Conservation (phyloP, 2,888 invertebrate genomes). For the Drosophila neutralis region DNA sequence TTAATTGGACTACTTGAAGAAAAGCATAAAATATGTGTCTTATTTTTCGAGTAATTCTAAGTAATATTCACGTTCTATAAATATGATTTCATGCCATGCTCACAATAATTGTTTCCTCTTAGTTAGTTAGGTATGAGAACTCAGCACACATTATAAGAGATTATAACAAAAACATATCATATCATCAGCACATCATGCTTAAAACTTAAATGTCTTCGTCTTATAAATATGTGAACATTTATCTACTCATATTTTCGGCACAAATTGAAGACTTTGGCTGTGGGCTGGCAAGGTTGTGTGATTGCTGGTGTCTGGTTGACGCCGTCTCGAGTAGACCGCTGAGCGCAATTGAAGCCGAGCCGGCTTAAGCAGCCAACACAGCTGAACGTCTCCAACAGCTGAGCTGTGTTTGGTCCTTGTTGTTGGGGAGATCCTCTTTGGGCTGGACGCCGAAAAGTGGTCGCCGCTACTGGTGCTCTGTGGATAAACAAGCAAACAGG, state of each 20-base stretch:
- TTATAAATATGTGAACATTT: not conserved
- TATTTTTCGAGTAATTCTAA: not conserved
- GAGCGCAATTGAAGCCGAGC: constrained; percentile 28
- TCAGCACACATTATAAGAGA: not conserved
- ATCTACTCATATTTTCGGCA: not conserved
- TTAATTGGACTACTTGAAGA: not conserved
- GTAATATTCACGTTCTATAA: not conserved
- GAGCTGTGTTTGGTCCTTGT: constrained; percentile 9
- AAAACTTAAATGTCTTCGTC: too few species aligned
- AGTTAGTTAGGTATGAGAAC: not conserved
- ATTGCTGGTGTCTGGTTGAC: constrained; percentile 31
- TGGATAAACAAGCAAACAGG: constrained; percentile 42
- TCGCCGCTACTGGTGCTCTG: constrained; percentile 24
- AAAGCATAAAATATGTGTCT: not conserved
- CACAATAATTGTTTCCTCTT: too few species aligned
- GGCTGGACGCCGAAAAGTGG: constrained; percentile 23
- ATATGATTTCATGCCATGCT: not conserved
- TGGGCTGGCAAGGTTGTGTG: constrained; percentile 24
- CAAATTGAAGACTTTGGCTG: not conserved
- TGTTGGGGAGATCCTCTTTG: constrained; percentile 18
- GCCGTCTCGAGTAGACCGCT: constrained; percentile 22
- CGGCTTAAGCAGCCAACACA: not conserved
- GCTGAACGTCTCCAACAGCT: not conserved
- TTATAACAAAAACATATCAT: not conserved
- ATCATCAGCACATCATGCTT: not conserved